Percentiles rank a stretch among this genome's conserved stretches.
phyloP scores from a whole-genome alignment of 2,888 invertebrate genomes.

The Cacoxenus indagator region DNA sequence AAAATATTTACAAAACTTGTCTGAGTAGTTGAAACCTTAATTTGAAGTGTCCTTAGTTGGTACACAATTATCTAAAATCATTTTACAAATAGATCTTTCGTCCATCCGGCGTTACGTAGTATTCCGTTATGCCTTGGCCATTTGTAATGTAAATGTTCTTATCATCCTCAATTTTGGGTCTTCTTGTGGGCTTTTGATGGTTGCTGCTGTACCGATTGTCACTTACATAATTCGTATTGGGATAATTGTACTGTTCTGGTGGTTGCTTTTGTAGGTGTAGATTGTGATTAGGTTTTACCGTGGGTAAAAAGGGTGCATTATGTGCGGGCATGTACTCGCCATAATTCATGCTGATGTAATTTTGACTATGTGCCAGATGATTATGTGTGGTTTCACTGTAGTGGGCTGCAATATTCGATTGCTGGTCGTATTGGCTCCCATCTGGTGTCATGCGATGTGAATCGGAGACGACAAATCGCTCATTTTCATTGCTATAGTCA shows the following conservation, averaged over 20 bases:
- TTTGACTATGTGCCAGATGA: constrained; percentile 27
- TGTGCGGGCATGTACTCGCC: constrained; percentile 48
- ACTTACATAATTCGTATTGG: constrained; percentile 51
- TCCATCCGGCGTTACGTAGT: constrained; percentile 65
- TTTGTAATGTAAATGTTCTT: constrained; percentile 68
- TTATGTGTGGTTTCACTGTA: constrained; percentile 43
- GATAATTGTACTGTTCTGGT: constrained; percentile 47
- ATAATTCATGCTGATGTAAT: constrained; percentile 36
- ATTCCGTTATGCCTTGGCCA: constrained; percentile 64
- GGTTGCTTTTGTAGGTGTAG: constrained; percentile 25
- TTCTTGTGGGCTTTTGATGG: constrained; percentile 38
- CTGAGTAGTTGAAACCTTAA: not conserved
- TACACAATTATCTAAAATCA: no score
- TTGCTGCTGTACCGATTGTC: constrained; percentile 51
- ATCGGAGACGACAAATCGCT: constrained; percentile 51
- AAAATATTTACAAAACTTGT: constrained; percentile 27
- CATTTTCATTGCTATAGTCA: constrained; percentile 37
- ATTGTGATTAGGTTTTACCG: constrained; percentile 21
- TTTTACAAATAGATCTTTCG: constrained; percentile 59
- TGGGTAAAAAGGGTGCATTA: constrained; percentile 31
- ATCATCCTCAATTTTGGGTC: constrained; percentile 50
- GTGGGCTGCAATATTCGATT: not conserved
- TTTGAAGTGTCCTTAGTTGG: no score
- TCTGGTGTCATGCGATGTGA: constrained; percentile 39
- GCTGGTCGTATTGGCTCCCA: not conserved